Percentiles rank a stretch among this genome's conserved stretches.
Evolutionary conservation across 2,797 vertebrate species (phyloP).

Genomic region (Sebastiscus tertius): DNA sequence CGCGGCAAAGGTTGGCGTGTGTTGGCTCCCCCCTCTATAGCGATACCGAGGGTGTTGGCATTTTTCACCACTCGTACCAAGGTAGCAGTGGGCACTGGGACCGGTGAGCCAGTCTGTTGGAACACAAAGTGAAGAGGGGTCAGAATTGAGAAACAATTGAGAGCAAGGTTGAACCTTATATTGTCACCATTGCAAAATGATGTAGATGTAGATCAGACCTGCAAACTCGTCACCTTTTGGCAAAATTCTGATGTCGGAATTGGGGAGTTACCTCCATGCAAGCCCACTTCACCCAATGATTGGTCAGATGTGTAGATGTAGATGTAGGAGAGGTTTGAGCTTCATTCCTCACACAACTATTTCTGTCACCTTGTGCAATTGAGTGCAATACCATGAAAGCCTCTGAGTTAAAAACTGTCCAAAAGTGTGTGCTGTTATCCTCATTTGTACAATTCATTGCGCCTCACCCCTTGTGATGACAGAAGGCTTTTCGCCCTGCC

Average conservation of each 20-base stretch:
- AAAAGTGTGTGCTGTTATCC: neutral
- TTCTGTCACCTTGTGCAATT: neutral
- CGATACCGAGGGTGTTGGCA: constrained; percentile 90
- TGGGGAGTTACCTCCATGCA: neutral
- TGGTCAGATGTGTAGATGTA: neutral
- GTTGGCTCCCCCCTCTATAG: constrained; percentile 95
- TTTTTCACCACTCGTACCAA: constrained; percentile 90
- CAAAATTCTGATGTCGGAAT: neutral
- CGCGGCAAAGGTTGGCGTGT: constrained; percentile 93
- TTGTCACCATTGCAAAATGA: neutral
- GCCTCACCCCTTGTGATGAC: neutral
- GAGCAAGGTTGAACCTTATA: neutral
- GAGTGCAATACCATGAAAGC: neutral
- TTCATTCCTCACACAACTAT: neutral
- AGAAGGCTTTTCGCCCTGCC: neutral
- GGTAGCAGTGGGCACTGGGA: constrained; percentile 76
- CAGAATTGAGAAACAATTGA: neutral
- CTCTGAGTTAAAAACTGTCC: neutral
- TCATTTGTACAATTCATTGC: neutral
- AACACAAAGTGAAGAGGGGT: neutral
- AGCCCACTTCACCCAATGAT: too few relatives aligned
- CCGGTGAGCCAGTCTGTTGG: constrained; percentile 77
- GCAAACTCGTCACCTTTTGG: neutral
- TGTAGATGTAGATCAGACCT: neutral
- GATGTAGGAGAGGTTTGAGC: neutral